Conservation (phyloP, 2,113 vertebrate genomes). For the Martes martes region DNA sequence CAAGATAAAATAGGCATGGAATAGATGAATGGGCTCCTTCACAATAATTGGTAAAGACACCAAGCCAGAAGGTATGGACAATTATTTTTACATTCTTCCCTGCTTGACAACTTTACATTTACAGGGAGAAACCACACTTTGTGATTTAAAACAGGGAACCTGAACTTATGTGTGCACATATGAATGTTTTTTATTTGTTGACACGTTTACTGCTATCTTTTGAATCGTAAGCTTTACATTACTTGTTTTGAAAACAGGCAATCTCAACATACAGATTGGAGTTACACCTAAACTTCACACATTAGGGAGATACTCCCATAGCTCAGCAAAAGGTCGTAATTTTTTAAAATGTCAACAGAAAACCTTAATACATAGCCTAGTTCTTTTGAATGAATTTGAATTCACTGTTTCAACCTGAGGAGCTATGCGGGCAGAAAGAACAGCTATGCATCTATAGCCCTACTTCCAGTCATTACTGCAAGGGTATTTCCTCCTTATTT, state of each 20-base stretch:
- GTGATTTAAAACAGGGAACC: background rate
- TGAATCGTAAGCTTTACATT: background rate
- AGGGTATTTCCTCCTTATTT: background rate
- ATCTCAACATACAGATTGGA: background rate
- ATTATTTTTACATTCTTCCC: conserved; percentile 11
- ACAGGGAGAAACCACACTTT: background rate
- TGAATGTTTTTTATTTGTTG: background rate
- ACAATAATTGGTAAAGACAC: background rate
- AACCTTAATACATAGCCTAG: background rate
- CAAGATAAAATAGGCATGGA: background rate
- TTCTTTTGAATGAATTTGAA: background rate
- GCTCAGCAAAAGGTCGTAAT: background rate
- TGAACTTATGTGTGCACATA: background rate
- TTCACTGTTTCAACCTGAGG: conserved; percentile 38
- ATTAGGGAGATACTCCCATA: background rate
- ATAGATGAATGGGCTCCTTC: background rate
- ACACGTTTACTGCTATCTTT: background rate
- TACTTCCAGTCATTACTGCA: background rate
- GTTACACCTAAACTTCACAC: background rate
- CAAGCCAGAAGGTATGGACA: background rate
- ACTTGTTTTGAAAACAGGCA: conserved; percentile 24
- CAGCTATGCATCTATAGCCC: background rate
- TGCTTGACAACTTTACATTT: background rate
- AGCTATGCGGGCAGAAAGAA: background rate
- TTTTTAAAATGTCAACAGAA: conserved; percentile 28